phyloP scores from a whole-genome alignment of 1,140 invertebrate species.

The Pseudomyrmex pallidus region DNA sequence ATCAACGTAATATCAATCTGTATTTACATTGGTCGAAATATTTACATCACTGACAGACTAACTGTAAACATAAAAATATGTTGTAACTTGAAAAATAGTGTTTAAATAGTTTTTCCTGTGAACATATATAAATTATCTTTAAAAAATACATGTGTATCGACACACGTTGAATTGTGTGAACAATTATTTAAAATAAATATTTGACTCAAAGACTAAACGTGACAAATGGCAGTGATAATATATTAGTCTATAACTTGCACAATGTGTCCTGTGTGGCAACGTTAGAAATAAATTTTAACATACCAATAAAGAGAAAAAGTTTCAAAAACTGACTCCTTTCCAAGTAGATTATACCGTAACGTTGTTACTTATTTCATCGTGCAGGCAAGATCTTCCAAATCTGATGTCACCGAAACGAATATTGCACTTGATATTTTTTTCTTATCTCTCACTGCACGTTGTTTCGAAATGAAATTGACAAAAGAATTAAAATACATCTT shows the following conservation, averaged over 20 bases:
- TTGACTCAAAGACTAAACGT: neutral
- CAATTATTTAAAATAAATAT: slow-evolving; percentile 30
- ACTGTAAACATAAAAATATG: neutral
- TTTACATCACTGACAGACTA: slow-evolving; percentile 1
- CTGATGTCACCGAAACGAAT: neutral
- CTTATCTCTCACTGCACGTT: neutral
- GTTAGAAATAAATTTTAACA: slow-evolving; percentile 1
- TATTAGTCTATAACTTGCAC: neutral
- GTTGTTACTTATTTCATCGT: neutral
- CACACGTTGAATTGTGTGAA: neutral
- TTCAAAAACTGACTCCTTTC: neutral
- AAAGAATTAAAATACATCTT: neutral
- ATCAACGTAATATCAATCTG: neutral
- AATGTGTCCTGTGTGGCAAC: neutral
- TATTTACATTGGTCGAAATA: slow-evolving; percentile 13
- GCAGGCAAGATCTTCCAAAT: neutral
- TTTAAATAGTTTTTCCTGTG: no score
- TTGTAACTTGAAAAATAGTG: slow-evolving; percentile 11
- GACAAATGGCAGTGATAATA: neutral
- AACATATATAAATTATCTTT: no score
- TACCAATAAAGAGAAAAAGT: slow-evolving; percentile 7
- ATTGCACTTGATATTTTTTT: neutral
- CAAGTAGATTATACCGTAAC: neutral
- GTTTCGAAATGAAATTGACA: neutral
- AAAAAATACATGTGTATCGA: no score